Evolutionary conservation across 1,140 invertebrate species (phyloP), one percentile per base, ranked within the genome.

Genomic region (Drosophila willistoni): DNA sequence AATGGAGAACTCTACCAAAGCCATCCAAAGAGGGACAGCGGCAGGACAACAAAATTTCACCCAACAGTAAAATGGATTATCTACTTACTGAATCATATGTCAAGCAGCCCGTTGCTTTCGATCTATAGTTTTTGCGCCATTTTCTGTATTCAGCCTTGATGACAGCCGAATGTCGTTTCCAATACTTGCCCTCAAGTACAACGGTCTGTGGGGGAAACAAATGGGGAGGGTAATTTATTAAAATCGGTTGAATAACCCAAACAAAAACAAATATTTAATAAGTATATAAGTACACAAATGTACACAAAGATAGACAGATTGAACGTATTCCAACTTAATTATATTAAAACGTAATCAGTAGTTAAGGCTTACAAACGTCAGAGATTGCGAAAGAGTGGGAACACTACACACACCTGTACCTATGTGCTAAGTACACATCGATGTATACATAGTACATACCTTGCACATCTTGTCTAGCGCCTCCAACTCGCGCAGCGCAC

Each of bases 71-170:
- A 39, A 39, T 39, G 36, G 12, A 13, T 39, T 39, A 13, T 13
- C 10, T 39, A 39, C 93, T 93, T 94, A 97, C 96, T 94, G 95
- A 94, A 92, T 97, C 96, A 84, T 94, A 94, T 75, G 94, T 94
- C 92, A 95, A 95, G 92, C 94, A 94, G 78, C 94, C 96, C 86
- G 95, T 94, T 84, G 96, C 94, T 91, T 95, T 95, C 93, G 97
- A 97, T 89, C 97, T 95, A 93, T 96, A 98, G 94, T 97, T 99
- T 93, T 97, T 96, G 54, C 99, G 95, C 99, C 99, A 99, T 96
- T 98, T 98, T 94, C 99, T 99, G 93, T 99, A 99, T 93, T 99
- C 99, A 62, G 98, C 98, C 83, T 98, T 98, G 17, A 99, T 98
- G 19, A 98, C 98, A 78, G 98, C 97, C 64, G 98, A 94, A 93